phyloP scores from a whole-genome alignment of 2,797 vertebrate species.

The Fistularia tabacaria region DNA sequence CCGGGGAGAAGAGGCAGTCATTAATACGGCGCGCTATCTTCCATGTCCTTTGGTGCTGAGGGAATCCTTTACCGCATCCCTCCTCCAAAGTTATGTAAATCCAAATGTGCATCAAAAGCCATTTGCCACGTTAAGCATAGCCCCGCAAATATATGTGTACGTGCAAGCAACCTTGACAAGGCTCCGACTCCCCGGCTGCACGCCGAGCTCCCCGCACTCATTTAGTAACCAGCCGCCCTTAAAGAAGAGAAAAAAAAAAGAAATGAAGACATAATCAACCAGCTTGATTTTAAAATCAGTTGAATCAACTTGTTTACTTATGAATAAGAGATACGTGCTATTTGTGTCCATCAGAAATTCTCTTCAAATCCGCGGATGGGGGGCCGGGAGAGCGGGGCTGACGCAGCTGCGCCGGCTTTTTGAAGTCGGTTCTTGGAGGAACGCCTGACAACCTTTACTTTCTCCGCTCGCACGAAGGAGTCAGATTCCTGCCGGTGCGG shows the following conservation, averaged over 20 bases:
- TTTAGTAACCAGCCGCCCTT: conserved; percentile 70
- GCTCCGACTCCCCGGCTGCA: conserved; percentile 63
- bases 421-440: no score
- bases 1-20: conserved; percentile 64
- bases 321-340: conserved; percentile 69
- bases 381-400: no score
- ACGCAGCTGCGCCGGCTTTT: no score
- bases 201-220: conserved; percentile 67
- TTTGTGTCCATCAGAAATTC: conserved; percentile 61
- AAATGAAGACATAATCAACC: conserved; percentile 73
- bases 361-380: background rate
- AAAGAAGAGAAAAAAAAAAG: conserved; percentile 29
- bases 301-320: conserved; percentile 71
- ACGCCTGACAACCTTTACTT: no score
- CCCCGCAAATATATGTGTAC: conserved; percentile 67
- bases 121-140: conserved; percentile 71
- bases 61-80: conserved; percentile 67
- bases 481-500: no score
- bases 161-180: conserved; percentile 72
- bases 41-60: conserved; percentile 69
- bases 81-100: conserved; percentile 74
- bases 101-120: conserved; percentile 72
- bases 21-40: conserved; percentile 67
- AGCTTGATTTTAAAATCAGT: conserved; percentile 74
- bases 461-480: no score